Conservation (phyloP, 1,140 invertebrate genomes). For the Cotesia chilonis region DNA sequence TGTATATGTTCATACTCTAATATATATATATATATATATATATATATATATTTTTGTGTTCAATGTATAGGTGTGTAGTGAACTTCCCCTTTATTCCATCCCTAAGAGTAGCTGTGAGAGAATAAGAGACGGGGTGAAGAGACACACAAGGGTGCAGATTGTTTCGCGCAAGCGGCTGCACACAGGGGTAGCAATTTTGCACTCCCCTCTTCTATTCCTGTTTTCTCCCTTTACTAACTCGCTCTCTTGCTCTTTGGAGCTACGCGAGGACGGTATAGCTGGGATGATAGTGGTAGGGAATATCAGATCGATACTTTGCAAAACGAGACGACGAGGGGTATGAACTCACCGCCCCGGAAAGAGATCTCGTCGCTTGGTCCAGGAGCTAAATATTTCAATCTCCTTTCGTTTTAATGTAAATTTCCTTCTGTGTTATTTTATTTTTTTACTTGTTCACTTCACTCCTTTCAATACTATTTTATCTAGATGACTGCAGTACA, state of each 20-base stretch:
- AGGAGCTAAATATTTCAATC: slow-evolving; percentile 24
- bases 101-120: slow-evolving; percentile 21
- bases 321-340: slow-evolving; percentile 46
- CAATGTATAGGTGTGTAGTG: slow-evolving; percentile 4
- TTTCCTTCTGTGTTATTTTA: neutral
- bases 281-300: slow-evolving; percentile 22
- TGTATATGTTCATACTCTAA: neutral
- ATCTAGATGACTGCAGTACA: too few relatives aligned
- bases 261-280: neutral
- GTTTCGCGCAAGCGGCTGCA: slow-evolving; percentile 36
- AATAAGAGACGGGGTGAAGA: slow-evolving; percentile 23
- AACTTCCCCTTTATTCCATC: slow-evolving; percentile 32
- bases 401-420: neutral
- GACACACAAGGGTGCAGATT: slow-evolving; percentile 30
- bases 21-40: neutral
- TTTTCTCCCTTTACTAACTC: slow-evolving; percentile 1
- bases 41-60: slow-evolving; percentile 26
- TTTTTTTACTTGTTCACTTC: neutral
- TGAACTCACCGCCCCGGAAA: slow-evolving; percentile 24
- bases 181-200: slow-evolving; percentile 16
- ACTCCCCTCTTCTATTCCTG: slow-evolving; percentile 6
- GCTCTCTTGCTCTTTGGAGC: slow-evolving; percentile 9
- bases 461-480: neutral
- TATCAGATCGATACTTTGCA: slow-evolving; percentile 58
- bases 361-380: slow-evolving; percentile 18